phyloP scores from a whole-genome alignment of 1,140 invertebrate species.

The Mizuhopecten yessoensis region DNA sequence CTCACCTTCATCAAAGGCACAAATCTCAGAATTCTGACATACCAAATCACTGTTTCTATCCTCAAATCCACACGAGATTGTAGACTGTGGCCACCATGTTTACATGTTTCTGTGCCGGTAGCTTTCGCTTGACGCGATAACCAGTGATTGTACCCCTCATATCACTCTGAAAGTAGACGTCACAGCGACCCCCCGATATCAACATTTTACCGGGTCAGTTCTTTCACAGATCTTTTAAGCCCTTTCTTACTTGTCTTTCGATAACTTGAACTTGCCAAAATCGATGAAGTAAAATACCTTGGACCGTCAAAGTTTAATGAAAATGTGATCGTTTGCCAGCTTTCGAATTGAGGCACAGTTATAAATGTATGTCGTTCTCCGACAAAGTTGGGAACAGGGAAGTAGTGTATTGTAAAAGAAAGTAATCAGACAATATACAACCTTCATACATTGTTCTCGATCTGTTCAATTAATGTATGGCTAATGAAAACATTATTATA shows the following conservation, averaged over 20 bases:
- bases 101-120: neutral
- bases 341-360: too few species aligned
- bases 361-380: too few species aligned
- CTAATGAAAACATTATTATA: too few species aligned
- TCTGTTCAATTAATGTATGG: too few species aligned
- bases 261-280: constrained; percentile 32
- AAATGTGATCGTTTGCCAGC: constrained; percentile 12
- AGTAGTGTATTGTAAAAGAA: too few species aligned
- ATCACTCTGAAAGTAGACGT: neutral
- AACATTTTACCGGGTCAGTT: neutral
- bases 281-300: constrained; percentile 8
- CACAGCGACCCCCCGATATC: constrained; percentile 29
- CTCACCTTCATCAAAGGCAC: neutral
- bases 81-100: neutral
- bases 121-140: neutral
- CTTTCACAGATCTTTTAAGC: constrained; percentile 22
- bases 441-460: too few species aligned
- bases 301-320: neutral
- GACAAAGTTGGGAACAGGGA: too few species aligned
- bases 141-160: neutral
- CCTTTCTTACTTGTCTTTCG: neutral
- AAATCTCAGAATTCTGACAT: neutral
- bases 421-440: too few species aligned
- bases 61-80: neutral
- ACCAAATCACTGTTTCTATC: neutral